Percentiles rank a stretch among this genome's conserved stretches.
phyloP scores from a whole-genome alignment of 1,140 invertebrate species.

The Bombus superbus region DNA sequence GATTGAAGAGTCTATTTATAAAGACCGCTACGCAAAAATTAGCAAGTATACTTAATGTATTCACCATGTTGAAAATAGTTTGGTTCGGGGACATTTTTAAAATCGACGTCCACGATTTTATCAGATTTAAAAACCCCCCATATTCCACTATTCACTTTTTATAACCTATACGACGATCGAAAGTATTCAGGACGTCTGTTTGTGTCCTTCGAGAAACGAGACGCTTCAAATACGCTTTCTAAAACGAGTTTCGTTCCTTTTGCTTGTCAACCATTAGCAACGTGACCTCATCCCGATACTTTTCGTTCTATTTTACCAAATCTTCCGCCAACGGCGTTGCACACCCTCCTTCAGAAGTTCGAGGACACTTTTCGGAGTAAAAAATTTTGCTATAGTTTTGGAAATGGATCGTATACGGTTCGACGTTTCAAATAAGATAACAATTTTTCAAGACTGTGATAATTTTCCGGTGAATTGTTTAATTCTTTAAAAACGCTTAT shows the following conservation, averaged over 20 bases:
- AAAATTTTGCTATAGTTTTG: neutral
- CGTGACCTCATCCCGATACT: neutral
- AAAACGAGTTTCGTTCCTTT: conserved; percentile 18
- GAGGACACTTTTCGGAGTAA: neutral
- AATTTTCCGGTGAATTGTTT: too few relatives aligned
- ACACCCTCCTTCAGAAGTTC: neutral
- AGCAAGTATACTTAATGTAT: neutral
- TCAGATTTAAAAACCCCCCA: neutral
- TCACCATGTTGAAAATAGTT: neutral
- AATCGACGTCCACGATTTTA: neutral
- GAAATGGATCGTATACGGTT: too few relatives aligned
- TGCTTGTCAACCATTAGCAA: conserved; percentile 4
- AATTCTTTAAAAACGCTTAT: too few relatives aligned
- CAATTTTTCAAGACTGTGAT: too few relatives aligned
- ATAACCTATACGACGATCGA: neutral
- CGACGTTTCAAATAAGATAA: too few relatives aligned
- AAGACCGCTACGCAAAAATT: neutral
- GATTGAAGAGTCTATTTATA: neutral
- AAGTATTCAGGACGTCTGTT: neutral
- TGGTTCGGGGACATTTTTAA: neutral
- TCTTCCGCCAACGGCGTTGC: neutral
- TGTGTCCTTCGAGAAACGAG: neutral
- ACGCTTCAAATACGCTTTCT: conserved; percentile 20
- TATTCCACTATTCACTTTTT: neutral
- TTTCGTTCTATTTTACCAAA: conserved; percentile 7